phyloP scores from a whole-genome alignment of 1,140 invertebrate genomes.

The Palaemon carinicauda region DNA sequence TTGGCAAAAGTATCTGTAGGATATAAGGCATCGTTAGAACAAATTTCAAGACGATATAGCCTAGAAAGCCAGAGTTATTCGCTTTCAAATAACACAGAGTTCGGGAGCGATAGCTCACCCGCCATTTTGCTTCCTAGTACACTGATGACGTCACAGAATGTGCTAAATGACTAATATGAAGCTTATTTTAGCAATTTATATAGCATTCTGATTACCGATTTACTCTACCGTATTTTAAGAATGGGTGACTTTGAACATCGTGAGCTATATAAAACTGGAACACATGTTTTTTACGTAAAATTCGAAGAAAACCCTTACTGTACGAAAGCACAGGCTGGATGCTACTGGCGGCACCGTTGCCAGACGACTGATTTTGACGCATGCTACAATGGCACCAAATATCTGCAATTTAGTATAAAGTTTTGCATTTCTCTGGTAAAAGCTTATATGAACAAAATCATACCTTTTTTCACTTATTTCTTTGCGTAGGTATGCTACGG shows the following conservation, averaged over 20 bases:
- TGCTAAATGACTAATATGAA: slow-evolving; percentile 30
- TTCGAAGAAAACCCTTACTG: slow-evolving; percentile 40
- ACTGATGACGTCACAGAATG: slow-evolving; percentile 24
- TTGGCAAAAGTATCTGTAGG: slow-evolving; percentile 62
- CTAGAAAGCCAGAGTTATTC: not conserved
- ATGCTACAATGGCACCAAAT: not conserved
- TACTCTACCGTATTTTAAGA: not conserved
- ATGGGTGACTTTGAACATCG: not conserved
- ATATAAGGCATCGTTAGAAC: slow-evolving; percentile 13
- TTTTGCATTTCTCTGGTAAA: not conserved
- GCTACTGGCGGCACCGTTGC: slow-evolving; percentile 20
- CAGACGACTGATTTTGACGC: slow-evolving; percentile 19
- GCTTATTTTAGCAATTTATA: not conserved
- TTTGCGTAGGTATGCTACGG: too few relatives aligned
- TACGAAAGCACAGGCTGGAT: slow-evolving; percentile 37
- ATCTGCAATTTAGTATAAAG: not conserved
- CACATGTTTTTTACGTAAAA: not conserved
- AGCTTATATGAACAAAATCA: not conserved
- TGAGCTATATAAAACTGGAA: not conserved
- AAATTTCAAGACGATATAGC: not conserved
- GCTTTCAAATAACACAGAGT: not conserved
- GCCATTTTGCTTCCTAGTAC: slow-evolving; percentile 43
- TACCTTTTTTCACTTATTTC: too few relatives aligned
- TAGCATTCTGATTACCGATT: not conserved
- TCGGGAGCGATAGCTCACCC: slow-evolving; percentile 25